Evolutionary conservation across 2,113 vertebrate genomes (phyloP), one percentile per base, ranked within the genome.

Genomic region (Cyphomyrus plagiostoma): DNA sequence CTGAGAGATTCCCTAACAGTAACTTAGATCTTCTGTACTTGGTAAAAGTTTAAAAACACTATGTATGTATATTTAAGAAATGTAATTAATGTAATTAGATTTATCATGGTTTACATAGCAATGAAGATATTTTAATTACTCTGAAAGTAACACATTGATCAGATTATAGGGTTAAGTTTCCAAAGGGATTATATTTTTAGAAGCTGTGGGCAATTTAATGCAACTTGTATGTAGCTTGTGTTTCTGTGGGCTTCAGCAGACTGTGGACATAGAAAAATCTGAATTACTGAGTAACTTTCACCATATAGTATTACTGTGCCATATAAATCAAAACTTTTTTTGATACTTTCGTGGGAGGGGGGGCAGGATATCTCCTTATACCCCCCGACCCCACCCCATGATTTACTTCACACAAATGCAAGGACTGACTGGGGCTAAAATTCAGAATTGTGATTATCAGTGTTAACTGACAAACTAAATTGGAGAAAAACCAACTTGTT

Each of bases 11-110:
- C 83, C 62, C 30, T 23, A 5, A 62, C 70, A 88, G 70, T 82
- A 83, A 90, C 66, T 83, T 90, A 17, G 52, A 56, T 50, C 58
- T 21, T 58, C 30, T 23, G 23, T 49, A 58, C 86, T 45, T 82
- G 48, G 86, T 26, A 53, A 17, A 87, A 80, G 49, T 45, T 39
- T 50, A 80, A 50, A 77, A 86, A 62, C 88, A 74, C 83, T 82
- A 74, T 90, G 70, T 88, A 53, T 90, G 62, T 82, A 88, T 87
- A 90, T 88, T 90, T 90, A 90, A 80, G 66, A 46, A 82, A 82
- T 87, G 35, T 26, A 52, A 89, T 53, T 70, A 89, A 70, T 19
- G 17, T 8, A 85, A 85, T 56, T 39, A 70, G 42, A 70, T 86
- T 45, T 30, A 58, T 77, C 45, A 74, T 90, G n/a, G 86, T 83